These are phyloP conservation scores for Euproctis similis DNA, from an alignment of 2,888 invertebrate genomes.

Conservation along the genomic window DNA sequence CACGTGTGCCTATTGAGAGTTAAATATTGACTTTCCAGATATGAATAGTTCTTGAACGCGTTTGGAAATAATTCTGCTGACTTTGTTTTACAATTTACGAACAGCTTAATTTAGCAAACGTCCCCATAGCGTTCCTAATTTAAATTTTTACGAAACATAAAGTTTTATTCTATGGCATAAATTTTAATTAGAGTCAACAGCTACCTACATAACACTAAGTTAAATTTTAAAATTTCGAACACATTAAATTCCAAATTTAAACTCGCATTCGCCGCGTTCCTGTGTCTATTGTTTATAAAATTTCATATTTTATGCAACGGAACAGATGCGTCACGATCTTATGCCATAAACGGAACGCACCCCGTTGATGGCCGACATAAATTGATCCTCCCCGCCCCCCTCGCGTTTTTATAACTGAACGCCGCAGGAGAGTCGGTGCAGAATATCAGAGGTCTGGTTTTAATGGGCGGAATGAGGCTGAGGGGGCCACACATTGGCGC, in stretches of 20 bases:
- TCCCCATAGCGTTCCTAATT: too few species aligned
- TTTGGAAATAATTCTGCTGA: too few species aligned
- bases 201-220: slow-evolving; percentile 4
- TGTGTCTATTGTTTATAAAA: slow-evolving; percentile 48
- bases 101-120: too few species aligned
- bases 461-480: slow-evolving; percentile 41
- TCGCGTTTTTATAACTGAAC: slow-evolving; percentile 31
- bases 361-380: slow-evolving; percentile 41
- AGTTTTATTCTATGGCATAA: too few species aligned
- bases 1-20: slow-evolving; percentile 13
- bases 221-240: too few species aligned
- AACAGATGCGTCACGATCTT: slow-evolving; percentile 68
- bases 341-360: slow-evolving; percentile 59
- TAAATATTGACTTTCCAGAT: background rate
- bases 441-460: slow-evolving; percentile 44
- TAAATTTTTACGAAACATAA: too few species aligned
- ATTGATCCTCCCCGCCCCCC: slow-evolving; percentile 38
- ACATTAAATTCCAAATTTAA: slow-evolving; percentile 17
- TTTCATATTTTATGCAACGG: slow-evolving; percentile 61
- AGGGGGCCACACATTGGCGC: slow-evolving; percentile 62
- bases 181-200: too few species aligned
- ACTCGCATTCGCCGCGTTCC: slow-evolving; percentile 20
- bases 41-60: too few species aligned
- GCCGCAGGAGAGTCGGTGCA: slow-evolving; percentile 36
- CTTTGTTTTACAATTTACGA: too few species aligned